phyloP scores from a whole-genome alignment of 2,113 vertebrate species.

The Ondatra zibethicus region DNA sequence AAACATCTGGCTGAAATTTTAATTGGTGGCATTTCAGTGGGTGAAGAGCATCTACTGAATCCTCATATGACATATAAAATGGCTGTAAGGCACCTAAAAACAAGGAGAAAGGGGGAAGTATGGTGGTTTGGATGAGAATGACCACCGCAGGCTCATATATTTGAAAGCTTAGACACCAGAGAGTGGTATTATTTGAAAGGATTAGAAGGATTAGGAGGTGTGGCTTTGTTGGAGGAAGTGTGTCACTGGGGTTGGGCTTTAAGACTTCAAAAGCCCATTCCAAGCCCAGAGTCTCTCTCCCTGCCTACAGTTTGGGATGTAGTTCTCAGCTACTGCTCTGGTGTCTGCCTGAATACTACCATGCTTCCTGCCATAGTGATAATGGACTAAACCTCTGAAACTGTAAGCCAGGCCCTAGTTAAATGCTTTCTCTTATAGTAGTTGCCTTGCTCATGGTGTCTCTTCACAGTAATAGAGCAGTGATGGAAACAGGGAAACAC shows the following conservation, averaged over 20 bases:
- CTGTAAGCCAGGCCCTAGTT: not conserved
- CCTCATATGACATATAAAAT: not conserved
- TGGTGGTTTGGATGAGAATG: not conserved
- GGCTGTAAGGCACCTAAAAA: not conserved
- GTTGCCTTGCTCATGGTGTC: not conserved
- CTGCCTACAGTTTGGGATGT: not conserved
- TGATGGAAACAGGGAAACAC: not conserved
- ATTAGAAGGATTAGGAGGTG: not conserved
- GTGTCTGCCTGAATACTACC: not conserved
- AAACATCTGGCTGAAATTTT: not conserved
- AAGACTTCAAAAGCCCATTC: not conserved
- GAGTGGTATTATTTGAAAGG: not conserved
- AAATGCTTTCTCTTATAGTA: not conserved
- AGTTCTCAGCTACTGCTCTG: not conserved
- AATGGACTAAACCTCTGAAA: not conserved
- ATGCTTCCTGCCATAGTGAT: not conserved
- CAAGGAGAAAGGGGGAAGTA: not conserved
- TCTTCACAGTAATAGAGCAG: not conserved
- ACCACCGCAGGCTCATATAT: not conserved
- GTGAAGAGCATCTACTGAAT: not conserved
- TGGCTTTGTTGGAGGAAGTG: not conserved
- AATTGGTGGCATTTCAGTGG: not conserved
- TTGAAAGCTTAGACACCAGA: not conserved
- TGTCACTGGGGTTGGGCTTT: not conserved
- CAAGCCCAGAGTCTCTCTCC: not conserved